phyloP scores from a whole-genome alignment of 2,797 vertebrate species.

The Sebastes diaconus region DNA sequence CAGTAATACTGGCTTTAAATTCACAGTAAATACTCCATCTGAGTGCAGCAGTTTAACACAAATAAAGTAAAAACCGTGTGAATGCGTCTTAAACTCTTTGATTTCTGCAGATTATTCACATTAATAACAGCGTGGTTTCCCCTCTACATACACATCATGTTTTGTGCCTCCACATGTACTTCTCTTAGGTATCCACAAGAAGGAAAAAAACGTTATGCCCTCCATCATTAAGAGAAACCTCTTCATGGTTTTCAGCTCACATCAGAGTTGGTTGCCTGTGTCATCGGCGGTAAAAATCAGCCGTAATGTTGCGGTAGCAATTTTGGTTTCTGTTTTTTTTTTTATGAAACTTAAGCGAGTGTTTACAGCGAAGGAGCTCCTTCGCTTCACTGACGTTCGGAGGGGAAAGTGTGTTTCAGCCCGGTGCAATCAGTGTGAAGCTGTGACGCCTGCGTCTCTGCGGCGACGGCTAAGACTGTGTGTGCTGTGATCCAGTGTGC shows the following conservation, averaged over 20 bases:
- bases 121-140: neutral
- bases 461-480: slow-evolving; percentile 20
- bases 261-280: slow-evolving; percentile 55
- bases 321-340: slow-evolving; percentile 57
- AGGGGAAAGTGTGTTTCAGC: slow-evolving; percentile 38
- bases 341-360: slow-evolving; percentile 1
- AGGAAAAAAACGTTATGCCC: slow-evolving; percentile 2
- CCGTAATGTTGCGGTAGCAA: slow-evolving; percentile 57
- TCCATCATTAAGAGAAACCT: slow-evolving; percentile 52
- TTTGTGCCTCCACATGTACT: neutral
- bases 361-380: slow-evolving; percentile 38
- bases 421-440: slow-evolving; percentile 41
- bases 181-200: slow-evolving; percentile 23
- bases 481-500: slow-evolving; percentile 9
- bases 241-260: slow-evolving; percentile 58
- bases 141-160: slow-evolving; percentile 16
- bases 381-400: slow-evolving; percentile 18
- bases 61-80: neutral
- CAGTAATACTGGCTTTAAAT: neutral
- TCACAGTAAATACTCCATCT: neutral
- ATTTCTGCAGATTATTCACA: neutral
- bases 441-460: slow-evolving; percentile 32
- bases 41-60: neutral
- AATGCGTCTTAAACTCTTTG: neutral
- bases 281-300: slow-evolving; percentile 57